These are phyloP conservation scores for Trichonephila clavipes DNA, from an alignment of 1,140 invertebrate species.

Conservation along the genomic window DNA sequence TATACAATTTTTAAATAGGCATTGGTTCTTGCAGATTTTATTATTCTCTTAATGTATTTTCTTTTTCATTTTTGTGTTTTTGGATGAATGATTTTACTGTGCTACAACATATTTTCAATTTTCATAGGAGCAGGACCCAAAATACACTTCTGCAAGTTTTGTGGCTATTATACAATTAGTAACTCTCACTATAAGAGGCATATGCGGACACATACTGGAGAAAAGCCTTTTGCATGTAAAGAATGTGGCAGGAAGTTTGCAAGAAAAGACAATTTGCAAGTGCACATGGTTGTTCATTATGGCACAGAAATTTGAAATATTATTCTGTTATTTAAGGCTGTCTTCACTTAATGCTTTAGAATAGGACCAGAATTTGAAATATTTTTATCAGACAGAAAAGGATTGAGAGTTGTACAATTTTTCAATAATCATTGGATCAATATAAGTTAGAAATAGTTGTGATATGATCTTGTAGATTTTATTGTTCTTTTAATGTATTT, in stretches of 20 bases:
- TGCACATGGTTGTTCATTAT: conserved; percentile 56
- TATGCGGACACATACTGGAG: conserved; percentile 86
- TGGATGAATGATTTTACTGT: no score
- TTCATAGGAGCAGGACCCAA: not conserved
- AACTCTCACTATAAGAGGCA: conserved; percentile 82
- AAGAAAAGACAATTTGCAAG: conserved; percentile 51
- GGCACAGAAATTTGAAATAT: no score
- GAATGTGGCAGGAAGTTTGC: conserved; percentile 84
- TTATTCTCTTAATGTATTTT: not conserved
- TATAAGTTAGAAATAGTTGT: no score
- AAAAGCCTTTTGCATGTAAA: conserved; percentile 88
- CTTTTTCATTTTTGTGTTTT: no score
- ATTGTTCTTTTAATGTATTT: no score
- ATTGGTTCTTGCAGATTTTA: not conserved
- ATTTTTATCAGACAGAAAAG: no score
- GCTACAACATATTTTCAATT: no score
- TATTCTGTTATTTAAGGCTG: no score
- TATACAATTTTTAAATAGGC: not conserved
- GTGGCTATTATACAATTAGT: not conserved
- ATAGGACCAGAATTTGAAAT: no score
- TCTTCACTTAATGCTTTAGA: no score
- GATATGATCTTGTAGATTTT: not conserved
- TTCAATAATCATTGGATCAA: not conserved
- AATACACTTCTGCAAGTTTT: not conserved
- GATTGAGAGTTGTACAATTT: not conserved